A percentile compares a stretch with the other conserved stretches of the same genome.
phyloP scores from a whole-genome alignment of 92 coral and sea anemone genomes.

The Epizoanthus rinbou region DNA sequence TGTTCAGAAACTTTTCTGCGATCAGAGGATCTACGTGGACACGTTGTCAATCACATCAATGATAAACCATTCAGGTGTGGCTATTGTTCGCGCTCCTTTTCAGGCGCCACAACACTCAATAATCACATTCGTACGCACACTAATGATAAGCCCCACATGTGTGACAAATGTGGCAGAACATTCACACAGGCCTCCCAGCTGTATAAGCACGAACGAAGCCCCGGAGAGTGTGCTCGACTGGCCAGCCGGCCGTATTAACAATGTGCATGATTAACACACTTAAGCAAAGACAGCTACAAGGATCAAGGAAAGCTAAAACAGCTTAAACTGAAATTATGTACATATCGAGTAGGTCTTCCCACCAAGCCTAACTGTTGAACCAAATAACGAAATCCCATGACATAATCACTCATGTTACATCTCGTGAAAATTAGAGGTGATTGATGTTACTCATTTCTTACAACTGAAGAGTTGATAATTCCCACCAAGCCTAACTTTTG shows the following conservation, averaged over 20 bases:
- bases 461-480: no score
- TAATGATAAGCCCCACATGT: constrained; percentile 85
- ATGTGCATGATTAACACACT: no score
- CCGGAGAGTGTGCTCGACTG: constrained; percentile 52
- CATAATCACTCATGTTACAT: no score
- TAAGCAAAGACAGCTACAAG: no score
- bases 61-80: constrained; percentile 97
- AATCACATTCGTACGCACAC: constrained; percentile 98
- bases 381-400: no score
- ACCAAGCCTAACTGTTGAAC: no score
- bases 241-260: constrained; percentile 38
- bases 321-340: no score
- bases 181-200: constrained; percentile 92
- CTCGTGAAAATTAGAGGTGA: no score
- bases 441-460: no score
- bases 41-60: constrained; percentile 83
- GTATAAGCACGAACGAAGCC: constrained; percentile 77
- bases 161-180: constrained; percentile 83
- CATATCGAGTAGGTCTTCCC: no score
- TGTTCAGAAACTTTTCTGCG: constrained; percentile 80
- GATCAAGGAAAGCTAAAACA: no score
- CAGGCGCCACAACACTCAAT: constrained; percentile 96
- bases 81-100: constrained; percentile 94
- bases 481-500: no score
- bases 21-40: constrained; percentile 86